Evolutionary conservation across 1,140 invertebrate species (phyloP).

Genomic region (Paralvinella palmiformis): DNA sequence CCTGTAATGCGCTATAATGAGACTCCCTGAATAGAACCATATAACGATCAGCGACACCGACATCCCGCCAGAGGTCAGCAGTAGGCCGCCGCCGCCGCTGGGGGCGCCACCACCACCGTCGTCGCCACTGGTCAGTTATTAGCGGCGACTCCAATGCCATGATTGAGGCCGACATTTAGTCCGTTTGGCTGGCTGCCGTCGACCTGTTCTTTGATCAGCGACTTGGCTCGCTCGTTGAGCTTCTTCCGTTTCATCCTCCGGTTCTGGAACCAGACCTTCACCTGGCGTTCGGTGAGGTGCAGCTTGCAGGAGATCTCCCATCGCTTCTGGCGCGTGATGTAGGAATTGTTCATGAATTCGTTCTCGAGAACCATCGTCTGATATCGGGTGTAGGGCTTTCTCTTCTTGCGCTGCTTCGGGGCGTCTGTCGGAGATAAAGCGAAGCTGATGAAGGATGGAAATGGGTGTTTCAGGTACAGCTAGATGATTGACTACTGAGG

Average conservation of each 20-base stretch:
- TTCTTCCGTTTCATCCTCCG: conserved; percentile 99
- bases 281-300: conserved; percentile 81
- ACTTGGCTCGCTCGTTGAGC: conserved; percentile 42
- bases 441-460: too few species aligned
- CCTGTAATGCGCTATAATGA: neutral
- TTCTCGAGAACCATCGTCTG: conserved; percentile 62
- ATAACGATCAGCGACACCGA: neutral
- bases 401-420: conserved; percentile 48
- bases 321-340: conserved; percentile 64
- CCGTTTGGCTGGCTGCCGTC: neutral
- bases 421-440: too few species aligned
- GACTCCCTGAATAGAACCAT: neutral
- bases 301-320: conserved; percentile 88
- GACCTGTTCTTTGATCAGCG: conserved; percentile 16
- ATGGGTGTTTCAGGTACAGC: too few species aligned
- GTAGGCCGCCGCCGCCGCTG: neutral
- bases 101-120: neutral
- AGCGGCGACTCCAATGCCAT: neutral
- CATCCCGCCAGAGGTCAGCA: neutral
- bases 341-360: conserved; percentile 62
- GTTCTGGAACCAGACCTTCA: conserved; percentile 74
- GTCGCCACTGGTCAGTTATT: neutral
- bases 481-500: too few species aligned
- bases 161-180: too few species aligned
- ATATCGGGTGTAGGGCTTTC: conserved; percentile 94